phyloP scores from a whole-genome alignment of 2,113 vertebrate genomes.

The Nerophis ophidion region DNA sequence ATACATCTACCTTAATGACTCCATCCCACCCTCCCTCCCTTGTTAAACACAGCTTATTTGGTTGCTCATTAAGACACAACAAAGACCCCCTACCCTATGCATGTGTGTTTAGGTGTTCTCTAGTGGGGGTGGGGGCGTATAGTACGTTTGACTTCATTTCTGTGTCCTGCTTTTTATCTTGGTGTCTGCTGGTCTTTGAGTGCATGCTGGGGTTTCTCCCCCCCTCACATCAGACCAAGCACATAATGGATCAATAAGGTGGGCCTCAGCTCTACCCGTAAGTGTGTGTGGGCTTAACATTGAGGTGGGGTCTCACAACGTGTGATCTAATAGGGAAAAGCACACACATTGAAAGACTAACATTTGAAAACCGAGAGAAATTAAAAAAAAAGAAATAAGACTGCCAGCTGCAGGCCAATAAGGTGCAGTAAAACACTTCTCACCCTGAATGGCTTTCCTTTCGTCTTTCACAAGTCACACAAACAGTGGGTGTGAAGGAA shows the following conservation, averaged over 20 bases:
- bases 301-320: slow-evolving; percentile 27
- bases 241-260: slow-evolving; percentile 52
- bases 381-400: slow-evolving; percentile 47
- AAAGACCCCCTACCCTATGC: slow-evolving; percentile 40
- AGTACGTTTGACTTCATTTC: slow-evolving; percentile 27
- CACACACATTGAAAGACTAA: not conserved
- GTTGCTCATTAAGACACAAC: slow-evolving; percentile 45
- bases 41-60: slow-evolving; percentile 49
- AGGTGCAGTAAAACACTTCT: slow-evolving; percentile 49
- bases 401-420: slow-evolving; percentile 46
- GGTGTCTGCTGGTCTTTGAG: slow-evolving; percentile 13
- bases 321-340: slow-evolving; percentile 45
- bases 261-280: slow-evolving; percentile 17
- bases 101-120: slow-evolving; percentile 31
- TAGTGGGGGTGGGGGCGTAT: not conserved
- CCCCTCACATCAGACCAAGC: slow-evolving; percentile 24
- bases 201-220: not conserved
- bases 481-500: slow-evolving; percentile 14
- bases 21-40: slow-evolving; percentile 33
- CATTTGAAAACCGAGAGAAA: slow-evolving; percentile 24
- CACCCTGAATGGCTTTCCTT: slow-evolving; percentile 29
- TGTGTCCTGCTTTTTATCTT: slow-evolving; percentile 37
- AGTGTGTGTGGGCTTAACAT: slow-evolving; percentile 3
- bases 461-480: slow-evolving; percentile 15
- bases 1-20: slow-evolving; percentile 57